Evolutionary conservation across 2,797 vertebrate genomes (phyloP).

Genomic region (Brachymystax lenok): DNA sequence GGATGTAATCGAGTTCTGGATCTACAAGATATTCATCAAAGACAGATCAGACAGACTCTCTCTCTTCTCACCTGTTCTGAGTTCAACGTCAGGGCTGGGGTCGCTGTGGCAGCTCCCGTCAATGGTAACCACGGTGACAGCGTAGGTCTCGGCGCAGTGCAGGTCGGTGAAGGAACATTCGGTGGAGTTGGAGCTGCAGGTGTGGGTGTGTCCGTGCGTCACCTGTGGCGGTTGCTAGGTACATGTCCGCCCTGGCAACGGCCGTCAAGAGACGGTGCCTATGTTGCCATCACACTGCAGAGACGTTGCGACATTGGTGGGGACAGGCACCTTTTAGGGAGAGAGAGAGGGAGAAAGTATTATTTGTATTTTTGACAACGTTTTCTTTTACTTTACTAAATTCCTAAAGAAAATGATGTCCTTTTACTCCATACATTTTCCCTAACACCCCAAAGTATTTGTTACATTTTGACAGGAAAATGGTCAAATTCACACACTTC

Average conservation of each 20-base stretch:
- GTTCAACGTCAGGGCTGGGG: too few relatives aligned
- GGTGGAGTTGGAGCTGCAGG: constrained; percentile 59
- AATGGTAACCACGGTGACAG: constrained; percentile 58
- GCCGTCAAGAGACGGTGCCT: constrained; percentile 57
- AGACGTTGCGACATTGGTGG: constrained; percentile 54
- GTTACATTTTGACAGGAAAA: too few relatives aligned
- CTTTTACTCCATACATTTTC: too few relatives aligned
- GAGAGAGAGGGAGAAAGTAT: neutral
- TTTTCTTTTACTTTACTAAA: too few relatives aligned
- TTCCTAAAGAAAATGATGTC: too few relatives aligned
- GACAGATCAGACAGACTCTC: neutral
- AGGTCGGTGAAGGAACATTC: constrained; percentile 67
- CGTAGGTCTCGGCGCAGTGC: constrained; percentile 64
- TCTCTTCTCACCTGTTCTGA: constrained; percentile 16
- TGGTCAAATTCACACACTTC: too few relatives aligned
- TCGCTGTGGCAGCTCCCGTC: constrained; percentile 47
- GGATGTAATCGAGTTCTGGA: neutral
- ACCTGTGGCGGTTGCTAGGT: constrained; percentile 23
- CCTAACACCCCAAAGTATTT: too few relatives aligned
- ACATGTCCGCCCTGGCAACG: constrained; percentile 52
- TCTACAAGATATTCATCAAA: neutral
- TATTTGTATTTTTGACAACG: too few relatives aligned
- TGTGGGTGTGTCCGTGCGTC: constrained; percentile 23
- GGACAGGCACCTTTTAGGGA: constrained; percentile 63
- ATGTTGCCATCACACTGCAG: constrained; percentile 44